phyloP scores from a whole-genome alignment of 2,888 invertebrate species.

The Caenorhabditis sp. region DNA sequence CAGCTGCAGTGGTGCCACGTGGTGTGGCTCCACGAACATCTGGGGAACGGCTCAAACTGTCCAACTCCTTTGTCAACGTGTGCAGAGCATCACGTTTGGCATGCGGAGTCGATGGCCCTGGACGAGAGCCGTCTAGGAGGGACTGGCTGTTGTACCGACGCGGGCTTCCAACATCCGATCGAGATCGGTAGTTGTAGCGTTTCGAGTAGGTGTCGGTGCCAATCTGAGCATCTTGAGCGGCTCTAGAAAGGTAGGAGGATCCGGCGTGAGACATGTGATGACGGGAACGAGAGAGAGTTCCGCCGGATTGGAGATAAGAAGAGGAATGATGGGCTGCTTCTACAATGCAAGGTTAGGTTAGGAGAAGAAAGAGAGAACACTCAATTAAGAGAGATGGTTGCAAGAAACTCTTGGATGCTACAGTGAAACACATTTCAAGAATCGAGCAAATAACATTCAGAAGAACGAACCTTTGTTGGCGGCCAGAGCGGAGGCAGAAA shows the following conservation, averaged over 20 bases:
- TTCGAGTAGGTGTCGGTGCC: slow-evolving; percentile 78
- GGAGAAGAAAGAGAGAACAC: slow-evolving; percentile 1
- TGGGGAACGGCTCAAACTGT: slow-evolving; percentile 81
- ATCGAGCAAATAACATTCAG: slow-evolving; percentile 11
- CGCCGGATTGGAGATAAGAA: slow-evolving; percentile 61
- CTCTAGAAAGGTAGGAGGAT: slow-evolving; percentile 79
- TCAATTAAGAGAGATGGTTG: slow-evolving; percentile 32
- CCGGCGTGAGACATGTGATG: slow-evolving; percentile 74
- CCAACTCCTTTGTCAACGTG: slow-evolving; percentile 83
- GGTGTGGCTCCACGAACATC: slow-evolving; percentile 63
- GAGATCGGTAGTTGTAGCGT: slow-evolving; percentile 82
- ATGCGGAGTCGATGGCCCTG: slow-evolving; percentile 83
- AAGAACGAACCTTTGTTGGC: slow-evolving; percentile 76
- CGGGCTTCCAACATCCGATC: slow-evolving; percentile 81
- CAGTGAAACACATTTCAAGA: slow-evolving; percentile 26
- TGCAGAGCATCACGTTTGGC: slow-evolving; percentile 82
- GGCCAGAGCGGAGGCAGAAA: slow-evolving; percentile 82
- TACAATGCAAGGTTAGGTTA: slow-evolving; percentile 49
- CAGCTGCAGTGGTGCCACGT: slow-evolving; percentile 66
- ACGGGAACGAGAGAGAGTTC: slow-evolving; percentile 70
- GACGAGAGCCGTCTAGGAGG: slow-evolving; percentile 82
- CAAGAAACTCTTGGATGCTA: slow-evolving; percentile 44
- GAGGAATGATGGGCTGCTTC: slow-evolving; percentile 63
- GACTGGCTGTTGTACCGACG: slow-evolving; percentile 82
- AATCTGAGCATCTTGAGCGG: slow-evolving; percentile 70